These are phyloP conservation scores for Miniopterus natalensis DNA, from an alignment of 2,113 vertebrate genomes.

Conservation along the genomic window DNA sequence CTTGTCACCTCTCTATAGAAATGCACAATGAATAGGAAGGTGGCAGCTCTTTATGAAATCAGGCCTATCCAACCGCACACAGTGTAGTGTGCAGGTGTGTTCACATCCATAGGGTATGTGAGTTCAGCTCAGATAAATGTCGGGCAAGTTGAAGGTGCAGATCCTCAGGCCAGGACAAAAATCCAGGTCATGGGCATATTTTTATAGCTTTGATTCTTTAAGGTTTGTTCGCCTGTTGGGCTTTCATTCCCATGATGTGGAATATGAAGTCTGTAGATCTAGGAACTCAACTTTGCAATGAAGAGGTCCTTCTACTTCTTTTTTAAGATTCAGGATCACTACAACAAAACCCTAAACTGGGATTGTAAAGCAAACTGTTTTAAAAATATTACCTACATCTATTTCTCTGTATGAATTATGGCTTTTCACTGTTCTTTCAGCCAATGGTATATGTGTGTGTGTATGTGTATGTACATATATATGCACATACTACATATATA, in stretches of 20 bases:
- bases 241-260: neutral
- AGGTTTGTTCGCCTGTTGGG: neutral
- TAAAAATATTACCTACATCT: neutral
- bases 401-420: neutral
- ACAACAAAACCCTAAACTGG: neutral
- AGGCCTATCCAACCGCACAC: neutral
- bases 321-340: neutral
- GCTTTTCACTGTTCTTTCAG: neutral
- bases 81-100: accelerated
- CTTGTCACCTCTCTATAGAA: neutral
- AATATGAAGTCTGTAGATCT: neutral
- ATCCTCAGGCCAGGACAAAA: neutral
- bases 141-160: neutral
- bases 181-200: neutral
- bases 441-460: neutral
- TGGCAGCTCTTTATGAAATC: neutral
- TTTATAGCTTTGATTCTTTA: conserved; percentile 23
- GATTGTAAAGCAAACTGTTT: neutral
- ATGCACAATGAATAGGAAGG: neutral
- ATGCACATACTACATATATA: neutral
- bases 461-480: neutral
- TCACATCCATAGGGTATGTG: neutral
- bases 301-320: neutral
- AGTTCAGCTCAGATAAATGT: neutral
- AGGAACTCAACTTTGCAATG: neutral